Evolutionary conservation across 2,113 vertebrate species (phyloP).

Genomic region (Butastur rufipennis): DNA sequence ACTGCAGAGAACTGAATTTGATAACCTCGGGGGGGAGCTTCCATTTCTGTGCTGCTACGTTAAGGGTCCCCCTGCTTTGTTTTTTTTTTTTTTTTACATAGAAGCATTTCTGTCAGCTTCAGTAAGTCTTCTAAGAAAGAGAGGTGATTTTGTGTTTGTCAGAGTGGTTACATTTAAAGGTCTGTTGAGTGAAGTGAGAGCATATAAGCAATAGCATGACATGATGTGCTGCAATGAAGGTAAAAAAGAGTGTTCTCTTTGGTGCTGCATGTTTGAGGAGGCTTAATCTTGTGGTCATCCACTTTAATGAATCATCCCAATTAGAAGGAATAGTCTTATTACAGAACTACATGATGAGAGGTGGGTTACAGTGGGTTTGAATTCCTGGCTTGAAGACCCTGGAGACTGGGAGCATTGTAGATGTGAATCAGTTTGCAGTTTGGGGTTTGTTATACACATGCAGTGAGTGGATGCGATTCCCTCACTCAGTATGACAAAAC

Average conservation of each 20-base stretch:
- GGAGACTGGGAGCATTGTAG: background rate
- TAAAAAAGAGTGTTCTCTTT: background rate
- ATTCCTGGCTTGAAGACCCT: conserved; percentile 22
- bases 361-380: conserved; percentile 58
- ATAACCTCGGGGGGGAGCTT: rapidly evolving
- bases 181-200: background rate
- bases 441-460: background rate
- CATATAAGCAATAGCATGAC: background rate
- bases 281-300: background rate
- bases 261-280: background rate
- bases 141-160: background rate
- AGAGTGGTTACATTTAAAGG: background rate
- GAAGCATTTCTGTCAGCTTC: background rate
- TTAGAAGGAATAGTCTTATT: background rate
- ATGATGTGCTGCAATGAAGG: background rate
- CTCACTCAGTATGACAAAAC: background rate
- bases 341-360: background rate
- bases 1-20: background rate
- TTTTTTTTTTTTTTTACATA: background rate
- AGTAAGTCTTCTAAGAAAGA: background rate
- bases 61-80: background rate
- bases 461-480: background rate
- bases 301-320: background rate
- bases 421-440: background rate
- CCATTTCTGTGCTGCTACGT: background rate